These are phyloP conservation scores for Mechanitis messenoides DNA, from an alignment of 2,888 invertebrate genomes.

Conservation along the genomic window DNA sequence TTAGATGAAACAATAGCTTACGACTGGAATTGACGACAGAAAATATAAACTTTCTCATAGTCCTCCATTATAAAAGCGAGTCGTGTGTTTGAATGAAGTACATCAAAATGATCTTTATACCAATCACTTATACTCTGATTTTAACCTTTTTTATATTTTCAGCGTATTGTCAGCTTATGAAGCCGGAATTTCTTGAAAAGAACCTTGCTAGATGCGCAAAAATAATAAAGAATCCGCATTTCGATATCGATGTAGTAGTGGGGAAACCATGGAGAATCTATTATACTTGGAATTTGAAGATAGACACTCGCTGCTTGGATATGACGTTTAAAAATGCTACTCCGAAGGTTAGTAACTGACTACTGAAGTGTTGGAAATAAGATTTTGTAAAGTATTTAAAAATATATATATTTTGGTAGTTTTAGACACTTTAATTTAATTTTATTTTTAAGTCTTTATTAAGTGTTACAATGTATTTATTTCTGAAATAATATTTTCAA, in stretches of 20 bases:
- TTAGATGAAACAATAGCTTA: slow-evolving; percentile 14
- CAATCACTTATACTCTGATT: not conserved
- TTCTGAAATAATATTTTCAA: no score
- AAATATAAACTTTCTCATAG: slow-evolving; percentile 23
- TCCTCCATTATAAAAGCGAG: slow-evolving; percentile 20
- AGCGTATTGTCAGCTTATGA: slow-evolving; percentile 12
- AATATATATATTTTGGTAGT: not conserved
- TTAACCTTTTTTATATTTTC: slow-evolving; percentile 3
- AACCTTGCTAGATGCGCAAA: slow-evolving; percentile 38
- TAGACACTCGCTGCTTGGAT: slow-evolving; percentile 49
- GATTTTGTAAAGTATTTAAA: not conserved
- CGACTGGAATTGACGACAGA: slow-evolving; percentile 14
- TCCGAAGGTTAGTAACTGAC: slow-evolving; percentile 36
- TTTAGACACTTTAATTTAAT: no score
- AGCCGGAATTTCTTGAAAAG: slow-evolving; percentile 19
- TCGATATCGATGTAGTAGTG: slow-evolving; percentile 48
- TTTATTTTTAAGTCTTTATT: no score
- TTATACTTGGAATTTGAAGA: slow-evolving; percentile 53
- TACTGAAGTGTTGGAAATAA: not conserved
- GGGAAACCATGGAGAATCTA: slow-evolving; percentile 55
- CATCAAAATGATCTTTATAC: slow-evolving; percentile 5
- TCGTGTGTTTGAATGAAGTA: not conserved
- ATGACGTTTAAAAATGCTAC: slow-evolving; percentile 50
- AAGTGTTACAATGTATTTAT: no score
- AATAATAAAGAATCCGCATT: slow-evolving; percentile 46